Evolutionary conservation across 2,113 vertebrate species (phyloP), one percentile per base, ranked within the genome.

Genomic region (Centrocercus urophasianus): DNA sequence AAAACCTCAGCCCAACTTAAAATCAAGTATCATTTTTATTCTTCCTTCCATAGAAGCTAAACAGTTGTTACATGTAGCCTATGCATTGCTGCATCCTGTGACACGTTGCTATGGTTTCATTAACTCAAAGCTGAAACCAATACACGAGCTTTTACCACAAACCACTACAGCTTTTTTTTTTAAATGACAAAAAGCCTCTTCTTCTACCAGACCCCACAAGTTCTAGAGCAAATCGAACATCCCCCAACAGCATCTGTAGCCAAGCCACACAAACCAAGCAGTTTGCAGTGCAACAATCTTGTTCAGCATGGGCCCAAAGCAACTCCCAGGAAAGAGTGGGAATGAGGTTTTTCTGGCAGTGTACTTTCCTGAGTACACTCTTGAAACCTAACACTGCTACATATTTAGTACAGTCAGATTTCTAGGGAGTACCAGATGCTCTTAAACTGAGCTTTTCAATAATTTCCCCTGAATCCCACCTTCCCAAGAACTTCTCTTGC

Each of bases 91-190:
- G 32, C 81, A 82, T 74, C 73, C 77, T 70, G 81, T 66, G 45
- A 52, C 28, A 87, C 1, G 66, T 93, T 93, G 74, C 81, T 85
- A 63, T 61, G 54, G 71, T 95, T 95, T 91, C 74, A 79, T 61
- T 79, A 84, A 90, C 65, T 56, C 18, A 54, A 90, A 86, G 56
- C 47, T 75, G 61, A 93, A 84, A 70, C 48, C 21, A 92, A 34
- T 38, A 82, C 5, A 30, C 38, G 63, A 93, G 74, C 60, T 79
- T 85, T 93, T 28, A 79, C 22, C 92, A 67, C 78, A 87, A 72
- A 32, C n/a, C 40, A 43, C 74, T 69, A 38, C 56, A 19, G 70
- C 52, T 87, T 50, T 50, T 50, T 50, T 47, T 43, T 89, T 47
- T 83, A 7, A 17, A 43, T 82, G 72, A 93, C 28, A 78, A 25